phyloP scores from a whole-genome alignment of 53 echinoderm and acorn worm species.

The Echinarachnius parma region DNA sequence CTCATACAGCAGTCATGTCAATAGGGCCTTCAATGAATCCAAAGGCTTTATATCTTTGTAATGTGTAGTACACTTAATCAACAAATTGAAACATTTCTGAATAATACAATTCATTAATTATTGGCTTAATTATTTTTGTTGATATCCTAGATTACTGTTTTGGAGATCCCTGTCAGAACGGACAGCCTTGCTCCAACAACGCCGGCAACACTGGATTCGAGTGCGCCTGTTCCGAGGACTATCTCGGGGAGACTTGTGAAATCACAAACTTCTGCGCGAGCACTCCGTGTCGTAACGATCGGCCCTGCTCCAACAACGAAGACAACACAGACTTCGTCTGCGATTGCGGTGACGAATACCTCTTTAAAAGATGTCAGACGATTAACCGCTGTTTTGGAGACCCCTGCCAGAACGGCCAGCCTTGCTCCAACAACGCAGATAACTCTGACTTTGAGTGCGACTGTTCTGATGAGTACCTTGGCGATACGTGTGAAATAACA shows the following conservation, averaged over 20 bases:
- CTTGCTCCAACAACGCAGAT: slow-evolving; percentile 23
- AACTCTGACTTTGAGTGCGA: slow-evolving; percentile 4
- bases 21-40: no score
- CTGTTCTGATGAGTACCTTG: slow-evolving; percentile 19
- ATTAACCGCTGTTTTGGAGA: no score
- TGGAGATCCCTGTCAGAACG: slow-evolving; percentile 12
- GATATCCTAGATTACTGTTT: neutral
- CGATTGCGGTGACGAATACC: slow-evolving; percentile 25
- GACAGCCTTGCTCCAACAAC: slow-evolving; percentile 17
- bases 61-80: no score
- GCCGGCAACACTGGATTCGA: neutral
- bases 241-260: slow-evolving; percentile 19
- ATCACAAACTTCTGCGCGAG: slow-evolving; percentile 15
- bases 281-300: slow-evolving; percentile 17
- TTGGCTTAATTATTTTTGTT: neutral
- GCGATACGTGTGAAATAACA: slow-evolving; percentile 14
- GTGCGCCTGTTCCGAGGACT: slow-evolving; percentile 20
- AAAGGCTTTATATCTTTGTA: no score
- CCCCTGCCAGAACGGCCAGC: slow-evolving; percentile 32
- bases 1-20: no score
- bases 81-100: no score
- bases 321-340: slow-evolving; percentile 21
- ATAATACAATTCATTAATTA: no score
- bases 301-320: slow-evolving; percentile 31
- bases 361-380: no score